phyloP scores from a whole-genome alignment of 2,888 invertebrate species.

The Amphipyra tragopoginis region DNA sequence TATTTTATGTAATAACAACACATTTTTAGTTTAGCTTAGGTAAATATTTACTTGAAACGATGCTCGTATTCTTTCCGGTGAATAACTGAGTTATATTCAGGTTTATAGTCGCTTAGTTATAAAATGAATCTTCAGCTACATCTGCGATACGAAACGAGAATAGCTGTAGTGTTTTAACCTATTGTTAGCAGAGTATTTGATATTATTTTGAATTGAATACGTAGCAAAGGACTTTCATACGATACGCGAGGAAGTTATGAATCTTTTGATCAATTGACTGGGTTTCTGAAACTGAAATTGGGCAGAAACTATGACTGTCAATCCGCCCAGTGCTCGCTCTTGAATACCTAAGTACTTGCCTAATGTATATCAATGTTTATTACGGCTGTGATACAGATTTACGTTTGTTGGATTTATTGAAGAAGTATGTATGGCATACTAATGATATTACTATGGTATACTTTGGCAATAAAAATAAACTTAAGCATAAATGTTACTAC shows the following conservation, averaged over 20 bases:
- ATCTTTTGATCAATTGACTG: conserved; percentile 9
- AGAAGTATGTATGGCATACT: neutral
- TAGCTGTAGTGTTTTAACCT: conserved; percentile 65
- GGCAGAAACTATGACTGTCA: conserved; percentile 26
- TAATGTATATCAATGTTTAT: conserved; percentile 4
- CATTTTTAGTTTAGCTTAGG: conserved; percentile 67
- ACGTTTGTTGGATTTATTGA: neutral
- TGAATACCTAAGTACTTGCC: conserved; percentile 22
- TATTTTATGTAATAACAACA: conserved; percentile 69
- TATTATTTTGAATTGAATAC: conserved; percentile 21
- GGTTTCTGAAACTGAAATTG: conserved; percentile 24
- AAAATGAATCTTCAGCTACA: conserved; percentile 68
- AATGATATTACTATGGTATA: neutral
- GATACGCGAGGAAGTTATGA: conserved; percentile 8
- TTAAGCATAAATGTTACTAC: no score
- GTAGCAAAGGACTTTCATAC: neutral
- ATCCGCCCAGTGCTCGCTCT: conserved; percentile 9
- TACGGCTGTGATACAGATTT: conserved; percentile 5
- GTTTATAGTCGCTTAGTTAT: conserved; percentile 73
- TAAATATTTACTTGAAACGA: conserved; percentile 74
- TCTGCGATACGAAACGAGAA: conserved; percentile 70
- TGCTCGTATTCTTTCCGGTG: conserved; percentile 71
- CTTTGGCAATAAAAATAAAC: neutral
- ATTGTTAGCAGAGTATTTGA: conserved; percentile 63
- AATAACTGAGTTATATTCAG: conserved; percentile 71